Percentiles rank a stretch among this genome's conserved stretches.
phyloP scores from a whole-genome alignment of 1,140 invertebrate genomes.

The Drosophila azteca region DNA sequence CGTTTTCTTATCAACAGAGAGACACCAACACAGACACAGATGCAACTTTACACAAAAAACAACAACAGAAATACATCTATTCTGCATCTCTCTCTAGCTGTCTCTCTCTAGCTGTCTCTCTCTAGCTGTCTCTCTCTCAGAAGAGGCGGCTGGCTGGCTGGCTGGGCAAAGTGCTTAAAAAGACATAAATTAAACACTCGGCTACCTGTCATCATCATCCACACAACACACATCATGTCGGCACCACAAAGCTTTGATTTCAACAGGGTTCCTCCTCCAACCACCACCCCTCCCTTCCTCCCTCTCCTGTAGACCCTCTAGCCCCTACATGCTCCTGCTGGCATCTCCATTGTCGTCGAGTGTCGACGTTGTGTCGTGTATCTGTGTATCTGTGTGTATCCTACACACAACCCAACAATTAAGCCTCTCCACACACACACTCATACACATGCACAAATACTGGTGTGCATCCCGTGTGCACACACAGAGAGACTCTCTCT shows the following conservation, averaged over 20 bases:
- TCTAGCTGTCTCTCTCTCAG: conserved; percentile 26
- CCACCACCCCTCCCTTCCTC: not conserved
- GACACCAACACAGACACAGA: conserved; percentile 30
- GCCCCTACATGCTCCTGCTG: conserved; percentile 5
- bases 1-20: conserved; percentile 35
- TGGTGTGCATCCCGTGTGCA: no score
- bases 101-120: not conserved
- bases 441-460: no score
- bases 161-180: conserved; percentile 71
- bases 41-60: conserved; percentile 39
- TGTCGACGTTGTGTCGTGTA: conserved; percentile 43
- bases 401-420: conserved; percentile 76
- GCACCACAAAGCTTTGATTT: conserved; percentile 80
- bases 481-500: no score
- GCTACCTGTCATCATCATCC: conserved; percentile 78
- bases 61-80: no score
- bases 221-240: conserved; percentile 64
- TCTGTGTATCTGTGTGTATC: conserved; percentile 70
- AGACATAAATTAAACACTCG: conserved; percentile 81
- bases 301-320: not conserved
- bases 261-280: conserved; percentile 60
- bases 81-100: conserved; percentile 6
- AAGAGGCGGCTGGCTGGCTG: conserved; percentile 25
- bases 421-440: conserved; percentile 53
- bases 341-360: conserved; percentile 62